Conservation (phyloP, 2,888 invertebrate genomes). For the Drosophila diplacantha region DNA sequence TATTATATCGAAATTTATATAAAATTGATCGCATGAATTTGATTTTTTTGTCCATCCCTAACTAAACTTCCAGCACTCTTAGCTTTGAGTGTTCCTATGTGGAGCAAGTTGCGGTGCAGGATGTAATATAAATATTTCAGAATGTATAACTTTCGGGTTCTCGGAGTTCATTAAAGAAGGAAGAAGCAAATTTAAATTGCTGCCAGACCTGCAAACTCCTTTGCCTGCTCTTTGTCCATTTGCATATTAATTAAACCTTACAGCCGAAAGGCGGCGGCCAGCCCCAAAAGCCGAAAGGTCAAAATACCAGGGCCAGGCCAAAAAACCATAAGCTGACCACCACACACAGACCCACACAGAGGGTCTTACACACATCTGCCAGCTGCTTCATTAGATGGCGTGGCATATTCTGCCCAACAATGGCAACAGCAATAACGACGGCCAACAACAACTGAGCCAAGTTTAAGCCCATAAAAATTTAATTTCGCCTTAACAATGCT, state of each 20-base stretch:
- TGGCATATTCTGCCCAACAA: constrained; percentile 38
- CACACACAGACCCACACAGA: constrained; percentile 18
- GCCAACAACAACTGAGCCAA: constrained; percentile 30
- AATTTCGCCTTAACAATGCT: constrained; percentile 51
- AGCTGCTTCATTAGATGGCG: constrained; percentile 53
- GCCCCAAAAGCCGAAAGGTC: constrained; percentile 61
- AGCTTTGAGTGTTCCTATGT: background rate
- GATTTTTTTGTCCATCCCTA: background rate
- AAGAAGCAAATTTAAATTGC: constrained; percentile 43
- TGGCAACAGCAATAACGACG: constrained; percentile 7
- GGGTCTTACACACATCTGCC: constrained; percentile 26
- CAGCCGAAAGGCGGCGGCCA: constrained; percentile 42
- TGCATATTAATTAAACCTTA: constrained; percentile 71
- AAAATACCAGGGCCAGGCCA: constrained; percentile 49
- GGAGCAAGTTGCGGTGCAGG: constrained; percentile 38
- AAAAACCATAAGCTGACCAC: constrained; percentile 50
- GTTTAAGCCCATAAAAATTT: constrained; percentile 69
- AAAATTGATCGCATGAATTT: no score
- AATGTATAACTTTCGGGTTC: constrained; percentile 11
- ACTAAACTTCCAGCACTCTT: background rate
- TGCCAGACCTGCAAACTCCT: constrained; percentile 17
- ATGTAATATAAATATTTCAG: constrained; percentile 57
- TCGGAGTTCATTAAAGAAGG: constrained; percentile 40
- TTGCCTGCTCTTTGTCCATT: constrained; percentile 47
- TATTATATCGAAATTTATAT: no score